A percentile compares a stretch with the other conserved stretches of the same genome.
Evolutionary conservation across 2,797 vertebrate genomes (phyloP).

Genomic region (Rhinophrynus dorsalis): DNA sequence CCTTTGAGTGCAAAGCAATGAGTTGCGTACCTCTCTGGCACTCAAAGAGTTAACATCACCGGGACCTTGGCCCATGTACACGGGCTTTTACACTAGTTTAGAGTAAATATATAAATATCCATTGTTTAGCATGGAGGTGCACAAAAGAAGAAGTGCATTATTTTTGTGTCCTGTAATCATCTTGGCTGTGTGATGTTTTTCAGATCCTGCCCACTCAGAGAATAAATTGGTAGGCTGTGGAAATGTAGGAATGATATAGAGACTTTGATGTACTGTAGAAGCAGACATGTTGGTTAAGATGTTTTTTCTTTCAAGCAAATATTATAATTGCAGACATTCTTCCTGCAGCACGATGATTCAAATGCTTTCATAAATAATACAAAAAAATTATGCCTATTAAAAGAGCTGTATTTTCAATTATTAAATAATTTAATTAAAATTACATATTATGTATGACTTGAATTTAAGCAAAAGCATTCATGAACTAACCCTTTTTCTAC

Average conservation of each 20-base stretch:
- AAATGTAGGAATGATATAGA: slow-evolving; percentile 8
- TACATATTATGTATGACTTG: too few relatives aligned
- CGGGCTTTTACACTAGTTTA: too few relatives aligned
- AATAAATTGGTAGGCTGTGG: slow-evolving; percentile 37
- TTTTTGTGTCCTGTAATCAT: slow-evolving; percentile 25
- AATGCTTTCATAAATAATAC: not conserved
- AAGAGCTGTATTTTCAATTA: too few relatives aligned
- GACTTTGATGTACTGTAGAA: slow-evolving; percentile 20
- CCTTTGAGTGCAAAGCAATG: too few relatives aligned
- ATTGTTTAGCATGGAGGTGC: not conserved
- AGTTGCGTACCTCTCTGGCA: too few relatives aligned
- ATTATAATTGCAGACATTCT: slow-evolving; percentile 2
- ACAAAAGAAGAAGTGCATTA: slow-evolving; percentile 8
- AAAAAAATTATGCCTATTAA: not conserved
- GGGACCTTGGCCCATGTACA: too few relatives aligned
- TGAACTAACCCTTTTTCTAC: too few relatives aligned
- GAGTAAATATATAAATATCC: slow-evolving; percentile 2
- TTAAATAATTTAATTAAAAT: too few relatives aligned
- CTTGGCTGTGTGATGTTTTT: slow-evolving; percentile 42
- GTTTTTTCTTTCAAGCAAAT: slow-evolving; percentile 11
- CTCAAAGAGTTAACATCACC: too few relatives aligned
- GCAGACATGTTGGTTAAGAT: slow-evolving; percentile 18
- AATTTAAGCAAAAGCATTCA: too few relatives aligned
- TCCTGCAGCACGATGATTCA: not conserved
- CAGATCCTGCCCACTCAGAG: slow-evolving; percentile 41